These are phyloP conservation scores for Trididemnum miniatum DNA, from an alignment of 23 tunicate genomes.

Conservation along the genomic window DNA sequence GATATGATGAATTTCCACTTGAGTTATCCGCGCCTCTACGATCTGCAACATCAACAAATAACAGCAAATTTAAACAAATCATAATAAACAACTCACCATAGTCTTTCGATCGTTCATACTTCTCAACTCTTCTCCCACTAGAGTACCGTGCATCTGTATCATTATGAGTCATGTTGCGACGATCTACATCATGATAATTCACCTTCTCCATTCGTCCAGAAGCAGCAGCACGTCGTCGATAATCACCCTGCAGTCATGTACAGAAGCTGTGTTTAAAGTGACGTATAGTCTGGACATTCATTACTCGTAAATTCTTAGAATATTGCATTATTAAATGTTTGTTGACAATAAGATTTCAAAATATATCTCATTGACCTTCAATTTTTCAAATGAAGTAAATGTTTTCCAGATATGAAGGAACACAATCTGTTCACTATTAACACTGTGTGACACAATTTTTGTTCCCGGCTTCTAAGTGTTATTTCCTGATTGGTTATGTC, in stretches of 20 bases:
- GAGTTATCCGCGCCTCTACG: not conserved
- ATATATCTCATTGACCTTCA: too few relatives aligned
- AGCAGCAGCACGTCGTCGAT: not conserved
- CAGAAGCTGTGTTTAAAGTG: too few relatives aligned
- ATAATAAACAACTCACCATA: not conserved
- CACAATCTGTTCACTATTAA: too few relatives aligned
- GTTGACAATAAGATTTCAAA: too few relatives aligned
- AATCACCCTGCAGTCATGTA: not conserved
- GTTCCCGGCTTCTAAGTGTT: too few relatives aligned
- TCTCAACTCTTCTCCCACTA: constrained; percentile 25
- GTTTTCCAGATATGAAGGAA: too few relatives aligned
- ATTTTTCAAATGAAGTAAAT: too few relatives aligned
- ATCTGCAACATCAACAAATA: constrained; percentile 4
- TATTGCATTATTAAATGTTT: too few relatives aligned
- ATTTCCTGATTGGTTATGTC: too few relatives aligned
- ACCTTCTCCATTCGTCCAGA: constrained; percentile 8
- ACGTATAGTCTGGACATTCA: too few relatives aligned
- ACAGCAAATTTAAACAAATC: not conserved
- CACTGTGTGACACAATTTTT: too few relatives aligned
- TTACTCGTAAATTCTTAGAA: too few relatives aligned
- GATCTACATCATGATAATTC: constrained; percentile 34
- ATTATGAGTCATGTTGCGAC: not conserved
- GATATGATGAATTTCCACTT: constrained; percentile 1
- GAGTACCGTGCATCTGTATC: constrained; percentile 35
- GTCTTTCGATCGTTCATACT: not conserved